Conservation (phyloP, 2,113 vertebrate species). For the Lucifuga dentata region DNA sequence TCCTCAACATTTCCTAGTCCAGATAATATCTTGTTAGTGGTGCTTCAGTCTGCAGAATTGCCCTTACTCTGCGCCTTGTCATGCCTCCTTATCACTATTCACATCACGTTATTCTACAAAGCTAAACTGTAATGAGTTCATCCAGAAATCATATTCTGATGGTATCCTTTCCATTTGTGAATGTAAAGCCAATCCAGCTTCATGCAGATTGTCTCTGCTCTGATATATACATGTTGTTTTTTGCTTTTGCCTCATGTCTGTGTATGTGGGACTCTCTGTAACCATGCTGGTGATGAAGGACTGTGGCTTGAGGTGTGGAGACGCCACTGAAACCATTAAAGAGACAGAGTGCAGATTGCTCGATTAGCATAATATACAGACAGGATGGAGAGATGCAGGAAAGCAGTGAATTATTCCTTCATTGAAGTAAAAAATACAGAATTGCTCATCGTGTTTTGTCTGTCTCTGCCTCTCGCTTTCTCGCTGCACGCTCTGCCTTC, state of each 20-base stretch:
- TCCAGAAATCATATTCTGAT: conserved; percentile 10
- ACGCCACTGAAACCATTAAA: conserved; percentile 29
- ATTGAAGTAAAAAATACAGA: conserved; percentile 40
- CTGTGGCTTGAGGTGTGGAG: neutral
- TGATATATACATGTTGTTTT: neutral
- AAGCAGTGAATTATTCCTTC: conserved; percentile 28
- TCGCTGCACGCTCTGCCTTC: conserved; percentile 4
- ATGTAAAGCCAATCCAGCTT: neutral
- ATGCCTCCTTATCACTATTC: conserved; percentile 34
- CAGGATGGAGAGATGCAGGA: conserved; percentile 20
- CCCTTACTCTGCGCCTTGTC: conserved; percentile 34
- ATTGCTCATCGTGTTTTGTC: conserved; percentile 3
- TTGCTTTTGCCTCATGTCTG: neutral
- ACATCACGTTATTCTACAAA: conserved; percentile 17
- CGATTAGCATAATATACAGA: conserved; percentile 48
- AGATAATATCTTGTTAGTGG: conserved; percentile 35
- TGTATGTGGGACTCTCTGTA: neutral
- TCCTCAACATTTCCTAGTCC: conserved; percentile 43
- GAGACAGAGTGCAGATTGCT: conserved; percentile 30
- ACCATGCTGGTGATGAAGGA: neutral
- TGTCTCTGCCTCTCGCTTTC: conserved; percentile 23
- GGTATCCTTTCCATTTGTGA: conserved; percentile 5
- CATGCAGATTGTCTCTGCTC: neutral
- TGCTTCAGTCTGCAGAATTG: conserved; percentile 21
- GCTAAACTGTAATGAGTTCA: conserved; percentile 12